phyloP scores from a whole-genome alignment of 2,888 invertebrate genomes.

The Tetragonisca angustula region DNA sequence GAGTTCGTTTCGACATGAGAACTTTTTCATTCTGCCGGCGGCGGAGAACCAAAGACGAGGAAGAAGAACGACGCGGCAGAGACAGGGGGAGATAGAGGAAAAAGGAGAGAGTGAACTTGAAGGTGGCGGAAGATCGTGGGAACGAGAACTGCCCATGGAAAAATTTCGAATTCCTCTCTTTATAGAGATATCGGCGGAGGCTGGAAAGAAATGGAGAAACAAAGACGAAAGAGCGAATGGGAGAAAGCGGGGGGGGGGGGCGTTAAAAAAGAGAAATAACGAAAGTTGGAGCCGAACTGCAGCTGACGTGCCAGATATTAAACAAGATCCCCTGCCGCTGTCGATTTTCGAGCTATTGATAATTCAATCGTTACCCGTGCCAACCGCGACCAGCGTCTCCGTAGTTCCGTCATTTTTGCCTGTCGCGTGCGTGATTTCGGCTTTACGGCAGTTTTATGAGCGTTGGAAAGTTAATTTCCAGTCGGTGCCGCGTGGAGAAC shows the following conservation, averaged over 20 bases:
- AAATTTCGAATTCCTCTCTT: conserved; percentile 16
- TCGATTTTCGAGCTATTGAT: conserved; percentile 61
- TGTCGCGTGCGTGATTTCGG: conserved; percentile 58
- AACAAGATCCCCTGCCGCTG: conserved; percentile 47
- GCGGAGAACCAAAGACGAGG: not conserved
- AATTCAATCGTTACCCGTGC: conserved; percentile 49
- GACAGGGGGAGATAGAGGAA: not conserved
- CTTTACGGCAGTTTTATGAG: conserved; percentile 69
- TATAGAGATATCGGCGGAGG: not conserved
- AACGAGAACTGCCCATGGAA: not conserved
- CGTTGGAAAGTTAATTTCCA: conserved; percentile 69
- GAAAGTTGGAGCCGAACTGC: conserved; percentile 56
- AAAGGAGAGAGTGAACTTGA: not conserved
- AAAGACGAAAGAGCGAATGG: not conserved
- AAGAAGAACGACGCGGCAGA: not conserved
- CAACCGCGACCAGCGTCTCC: conserved; percentile 14
- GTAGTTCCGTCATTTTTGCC: conserved; percentile 52
- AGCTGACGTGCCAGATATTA: conserved; percentile 69
- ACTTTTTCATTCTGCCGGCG: conserved; percentile 22
- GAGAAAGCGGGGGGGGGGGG: not conserved
- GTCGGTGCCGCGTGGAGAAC: conserved; percentile 43
- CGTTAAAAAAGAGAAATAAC: conserved; percentile 30
- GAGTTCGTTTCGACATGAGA: conserved; percentile 33
- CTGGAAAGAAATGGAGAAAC: not conserved
- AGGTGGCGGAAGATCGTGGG: not conserved